Evolutionary conservation across 2,113 vertebrate species (phyloP), one percentile per base, ranked within the genome.

Genomic region (Eulemur macaco): DNA sequence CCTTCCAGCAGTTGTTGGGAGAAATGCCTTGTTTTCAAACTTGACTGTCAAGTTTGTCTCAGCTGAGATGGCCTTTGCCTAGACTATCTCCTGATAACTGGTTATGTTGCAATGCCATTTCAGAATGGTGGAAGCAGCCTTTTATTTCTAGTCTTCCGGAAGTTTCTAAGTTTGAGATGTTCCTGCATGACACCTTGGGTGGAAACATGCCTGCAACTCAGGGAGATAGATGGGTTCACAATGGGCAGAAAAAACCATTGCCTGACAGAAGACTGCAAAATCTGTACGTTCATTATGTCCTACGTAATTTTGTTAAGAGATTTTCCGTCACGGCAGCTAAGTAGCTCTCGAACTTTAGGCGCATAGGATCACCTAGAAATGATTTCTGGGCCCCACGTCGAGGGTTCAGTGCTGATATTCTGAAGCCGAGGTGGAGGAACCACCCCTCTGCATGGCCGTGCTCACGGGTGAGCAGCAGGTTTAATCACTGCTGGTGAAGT

Each of bases 381-480:
- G 47, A 20, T 11, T 50, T 82, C 12, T 66, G 83, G 76, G 60
- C 2, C 54, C 54, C 63, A 21, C 13, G 27, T 52, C 5, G 1
- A 56, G n/a, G 66, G 18, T 2, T 7, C 25, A 45, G 11, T 8
- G 8, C 27, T 37, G 37, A 66, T 2, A 74, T 89, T 6, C 69
- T 39, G 2, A 42, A 17, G 15, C 29, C 18, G 0, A 69, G 14
- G 63, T 12, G 13, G 39, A 60, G 52, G 20, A 47, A 50, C 17
- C 50, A 17, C 18, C 20, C 12, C 5, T 47, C 3, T 27, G 3
- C 0, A 13, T 0, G 3, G 73, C 7, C 37, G 21, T 14, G 3
- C 42, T 63, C 39, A 42, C 11, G 17, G 63, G 47, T 23, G 42
- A 68, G n/a, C 7, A 66, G 50, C 60, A 50, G n/a, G 29, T 27